Base-by-base conservation (phyloP, 2,797 vertebrate genomes). In the Acipenser oxyrinchus region DNA sequence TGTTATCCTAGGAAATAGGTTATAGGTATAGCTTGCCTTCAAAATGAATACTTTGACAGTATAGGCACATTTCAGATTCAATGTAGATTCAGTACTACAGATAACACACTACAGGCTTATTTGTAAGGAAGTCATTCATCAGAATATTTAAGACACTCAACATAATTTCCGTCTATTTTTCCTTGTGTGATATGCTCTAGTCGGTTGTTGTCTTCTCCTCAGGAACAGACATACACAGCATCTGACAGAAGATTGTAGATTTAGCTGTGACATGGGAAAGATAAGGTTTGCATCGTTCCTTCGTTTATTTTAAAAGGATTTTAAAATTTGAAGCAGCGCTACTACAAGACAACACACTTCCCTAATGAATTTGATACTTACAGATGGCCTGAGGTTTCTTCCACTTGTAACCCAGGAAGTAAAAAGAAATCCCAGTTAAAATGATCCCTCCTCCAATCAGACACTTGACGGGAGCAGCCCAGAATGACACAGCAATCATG, bases 221-320 rank as follows among this genome's bases (percentile, higher is more conserved):
- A 0, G 87, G 87, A 73, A 89, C 86, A 60, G 87, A 77, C 86
- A 88, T 78, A 71, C 87, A 85, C 74, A 89, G 83, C 84, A 87
- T 89, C 83, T 89, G 87, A 79, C 87, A 89, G 82, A 87, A 86
- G 79, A 78, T 78, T 50, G 87, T 89, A 83, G 87, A 88, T 80
- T 86, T 84, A 79, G 86, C 87, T 89, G 83, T 69, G 77, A 71
- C 9, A 58, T 58, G 81, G 72, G 81, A 67, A 75, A 71, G 37
- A 63, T 4, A n/a, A 60, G 69, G 18, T 3, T 77, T 8, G 12
- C 53, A 37, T 66, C 3, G 63, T 66, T 64, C 6, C 2, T 1
- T 52, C 61, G 67, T n/a, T 55, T 51, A 50, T 6, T 8, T 67
- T 3, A 53, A 53, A 53, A 53, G 6, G 8, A 53, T 53, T 53